A percentile compares a stretch with the other conserved stretches of the same genome.
phyloP scores from a whole-genome alignment of 2,888 invertebrate species.

The Pollenia amentaria region DNA sequence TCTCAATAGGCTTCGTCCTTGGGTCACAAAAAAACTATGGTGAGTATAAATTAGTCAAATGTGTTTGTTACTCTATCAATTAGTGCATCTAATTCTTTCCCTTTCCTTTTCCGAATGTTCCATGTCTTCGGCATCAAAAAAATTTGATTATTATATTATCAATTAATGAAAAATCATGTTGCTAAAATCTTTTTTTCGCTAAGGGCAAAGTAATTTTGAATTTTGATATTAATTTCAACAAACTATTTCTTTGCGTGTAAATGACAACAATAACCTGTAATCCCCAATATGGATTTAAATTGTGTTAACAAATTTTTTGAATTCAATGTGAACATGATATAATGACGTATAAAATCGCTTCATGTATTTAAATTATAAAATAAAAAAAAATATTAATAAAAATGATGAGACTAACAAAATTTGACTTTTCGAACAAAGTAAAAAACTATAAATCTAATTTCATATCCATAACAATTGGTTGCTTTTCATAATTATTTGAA shows the following conservation, averaged over 20 bases:
- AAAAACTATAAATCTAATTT: neutral
- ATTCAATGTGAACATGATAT: conserved; percentile 37
- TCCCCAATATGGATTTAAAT: conserved; percentile 37
- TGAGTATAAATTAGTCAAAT: too few relatives aligned
- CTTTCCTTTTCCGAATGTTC: too few relatives aligned
- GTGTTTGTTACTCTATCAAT: too few relatives aligned
- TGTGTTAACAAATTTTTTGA: conserved; percentile 25
- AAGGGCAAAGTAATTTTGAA: too few relatives aligned
- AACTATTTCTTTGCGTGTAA: conserved; percentile 11
- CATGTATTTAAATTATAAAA: neutral
- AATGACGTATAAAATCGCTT: neutral
- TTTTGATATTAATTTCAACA: neutral
- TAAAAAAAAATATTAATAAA: conserved; percentile 1
- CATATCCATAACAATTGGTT: neutral
- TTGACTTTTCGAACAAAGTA: conserved; percentile 10
- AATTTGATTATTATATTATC: too few relatives aligned
- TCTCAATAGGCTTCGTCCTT: too few relatives aligned
- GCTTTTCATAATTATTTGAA: neutral
- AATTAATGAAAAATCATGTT: too few relatives aligned
- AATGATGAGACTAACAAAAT: conserved; percentile 16
- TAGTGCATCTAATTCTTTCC: too few relatives aligned
- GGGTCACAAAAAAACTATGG: too few relatives aligned
- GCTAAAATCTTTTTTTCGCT: too few relatives aligned
- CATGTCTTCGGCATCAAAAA: too few relatives aligned
- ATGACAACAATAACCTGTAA: conserved; percentile 36